phyloP scores from a whole-genome alignment of 2,113 vertebrate genomes.

The Gopherus flavomarginatus region DNA sequence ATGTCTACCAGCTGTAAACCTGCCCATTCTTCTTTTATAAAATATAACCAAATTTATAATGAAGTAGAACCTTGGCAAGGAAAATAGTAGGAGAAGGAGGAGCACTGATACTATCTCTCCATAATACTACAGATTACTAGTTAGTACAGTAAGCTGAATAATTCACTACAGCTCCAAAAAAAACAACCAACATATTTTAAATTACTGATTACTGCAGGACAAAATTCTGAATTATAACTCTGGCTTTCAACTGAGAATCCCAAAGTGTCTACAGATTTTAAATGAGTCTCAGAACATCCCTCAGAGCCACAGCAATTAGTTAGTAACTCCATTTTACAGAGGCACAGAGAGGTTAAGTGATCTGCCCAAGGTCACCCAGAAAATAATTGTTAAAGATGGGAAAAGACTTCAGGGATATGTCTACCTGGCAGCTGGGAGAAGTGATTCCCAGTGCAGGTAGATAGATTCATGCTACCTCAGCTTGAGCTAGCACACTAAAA shows the following conservation, averaged over 20 bases:
- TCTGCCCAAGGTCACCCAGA: neutral
- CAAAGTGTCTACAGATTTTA: neutral
- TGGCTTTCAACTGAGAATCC: neutral
- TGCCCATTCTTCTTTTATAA: neutral
- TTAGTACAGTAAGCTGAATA: accelerated
- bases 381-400: neutral
- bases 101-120: neutral
- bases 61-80: accelerated
- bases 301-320: neutral
- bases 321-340: neutral
- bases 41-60: neutral
- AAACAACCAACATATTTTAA: neutral
- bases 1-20: neutral
- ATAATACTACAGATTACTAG: neutral
- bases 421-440: neutral
- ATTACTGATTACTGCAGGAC: neutral
- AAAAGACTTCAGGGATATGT: neutral
- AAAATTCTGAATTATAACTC: neutral
- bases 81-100: neutral
- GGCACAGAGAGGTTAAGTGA: neutral
- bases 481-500: neutral
- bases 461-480: neutral
- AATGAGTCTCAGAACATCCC: neutral
- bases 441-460: neutral
- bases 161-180: neutral